Base-by-base conservation (phyloP, 2,888 invertebrate species). In the Papilio gigon region DNA sequence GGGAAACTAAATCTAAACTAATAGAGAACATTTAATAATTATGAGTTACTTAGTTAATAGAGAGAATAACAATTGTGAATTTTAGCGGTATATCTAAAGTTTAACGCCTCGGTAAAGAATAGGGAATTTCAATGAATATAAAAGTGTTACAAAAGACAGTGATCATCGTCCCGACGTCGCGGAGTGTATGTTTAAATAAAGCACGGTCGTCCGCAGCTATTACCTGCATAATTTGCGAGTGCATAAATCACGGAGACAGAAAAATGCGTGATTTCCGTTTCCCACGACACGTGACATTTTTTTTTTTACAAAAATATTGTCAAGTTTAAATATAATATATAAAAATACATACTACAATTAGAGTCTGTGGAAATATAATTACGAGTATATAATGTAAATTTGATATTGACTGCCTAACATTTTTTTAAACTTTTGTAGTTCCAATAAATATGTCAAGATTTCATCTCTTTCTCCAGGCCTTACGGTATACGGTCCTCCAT, bases 231-330 rank as follows among this genome's bases (percentile, higher is more conserved):
- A 85, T 82, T 80, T 79, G 77, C 81, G 72, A 79, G 80, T 82
- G 84, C 86, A 86, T 88, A 88, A 85, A 86, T 84, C 88, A 87
- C 87, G 67, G 78, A 71, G 78, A 81, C 81, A 78, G 75, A 78
- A 77, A 78, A 77, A 74, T 67, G 62, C 56, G 78, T 37, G 78
- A 70, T 80, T 77, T 80, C 81, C 84, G 80, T 67, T 71, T 68
- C 59, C 47, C 71, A 37, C 72, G 67, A 72, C 47, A 20, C 40
- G 8, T 25, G 5, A 20, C 12, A 40, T 20, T 42, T 44, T 56
- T 12, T 44, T 64, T 53, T 30, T 53, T 27, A 4, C 30, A 27
- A n/a, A n/a, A 27, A 50, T 2, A 25, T 25, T 8, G 14, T 1
- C 2, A 50, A 50, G 6, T 11, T n/a, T 5, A 50, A 4, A 14